Base-by-base conservation (phyloP, 2,888 invertebrate genomes). In the Disparrhopalites patrizii region DNA sequence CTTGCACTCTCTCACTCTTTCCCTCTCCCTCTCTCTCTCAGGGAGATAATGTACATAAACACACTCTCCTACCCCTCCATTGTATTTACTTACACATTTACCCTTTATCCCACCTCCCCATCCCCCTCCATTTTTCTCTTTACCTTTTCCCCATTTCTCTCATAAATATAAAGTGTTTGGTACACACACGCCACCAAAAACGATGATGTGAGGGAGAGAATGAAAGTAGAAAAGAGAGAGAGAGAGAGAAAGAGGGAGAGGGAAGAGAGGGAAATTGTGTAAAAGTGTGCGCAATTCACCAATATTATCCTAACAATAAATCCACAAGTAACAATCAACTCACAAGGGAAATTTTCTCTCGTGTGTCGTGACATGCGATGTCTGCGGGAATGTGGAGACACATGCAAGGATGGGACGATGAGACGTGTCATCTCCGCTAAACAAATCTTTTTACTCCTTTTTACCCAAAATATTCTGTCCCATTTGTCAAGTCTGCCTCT, bases 401-500 rank as follows among this genome's bases (percentile, higher is more conserved):
- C n/a, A n/a, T n/a, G n/a, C n/a, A n/a, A n/a, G n/a, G n/a, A n/a
- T n/a, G n/a, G n/a, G n/a, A n/a, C n/a, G n/a, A n/a, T n/a, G n/a
- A n/a, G n/a, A n/a, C 57, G 57, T 62, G 58, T 58, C 51, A 58
- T 60, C 50, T 40, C 57, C 36, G 23, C 54, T 50, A 51, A 54
- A 63, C 58, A 58, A 58, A 58, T 58, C 50, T 50, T n/a, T n/a
- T n/a, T 61, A 52, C 54, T 51, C 63, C 66, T 70, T 70, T 70
- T 70, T 68, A 68, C 66, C 51, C 55, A 68, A 69, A 69, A 70
- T 70, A 51, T 67, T 67, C 56, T 47, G 58, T 55, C 62, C 55
- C 70, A 70, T 70, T 70, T 70, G 66, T 70, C 67, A 70, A 31
- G 50, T 58, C 43, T 23, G 40, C n/a, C 18, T n/a, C n/a, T n/a